Conservation (phyloP, 2,797 vertebrate species). For the Graptemys geographica region DNA sequence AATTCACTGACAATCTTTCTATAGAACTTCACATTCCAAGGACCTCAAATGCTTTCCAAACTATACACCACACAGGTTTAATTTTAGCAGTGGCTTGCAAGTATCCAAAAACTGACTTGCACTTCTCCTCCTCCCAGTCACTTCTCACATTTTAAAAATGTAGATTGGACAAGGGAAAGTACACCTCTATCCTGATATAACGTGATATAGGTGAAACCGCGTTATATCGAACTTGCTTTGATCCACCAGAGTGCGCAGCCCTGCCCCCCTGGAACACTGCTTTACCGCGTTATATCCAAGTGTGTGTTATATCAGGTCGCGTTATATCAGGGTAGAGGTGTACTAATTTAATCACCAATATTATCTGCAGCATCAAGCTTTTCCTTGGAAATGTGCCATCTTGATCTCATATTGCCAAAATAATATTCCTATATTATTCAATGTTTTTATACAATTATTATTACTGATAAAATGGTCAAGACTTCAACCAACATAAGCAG, state of each 20-base stretch:
- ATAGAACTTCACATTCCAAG: not conserved
- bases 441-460: not conserved
- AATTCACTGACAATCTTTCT: not conserved
- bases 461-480: not conserved
- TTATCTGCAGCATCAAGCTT: not conserved
- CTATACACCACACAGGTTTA: not conserved
- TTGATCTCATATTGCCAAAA: not conserved
- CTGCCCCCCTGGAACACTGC: too few relatives aligned
- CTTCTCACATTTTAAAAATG: slow-evolving; percentile 4
- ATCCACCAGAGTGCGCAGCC: too few relatives aligned
- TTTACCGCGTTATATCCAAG: too few relatives aligned
- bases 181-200: too few relatives aligned
- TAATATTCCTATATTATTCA: not conserved
- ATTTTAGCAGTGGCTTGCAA: not conserved
- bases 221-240: too few relatives aligned
- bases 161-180: not conserved
- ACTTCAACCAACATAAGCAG: not conserved
- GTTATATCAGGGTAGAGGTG: too few relatives aligned
- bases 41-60: not conserved
- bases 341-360: not conserved
- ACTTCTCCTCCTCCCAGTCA: not conserved
- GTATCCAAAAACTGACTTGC: not conserved
- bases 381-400: not conserved
- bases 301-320: too few relatives aligned
- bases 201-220: too few relatives aligned